Evolutionary conservation across 2,113 vertebrate species (phyloP), one percentile per base, ranked within the genome.

Genomic region (Misgurnus anguillicaudatus): DNA sequence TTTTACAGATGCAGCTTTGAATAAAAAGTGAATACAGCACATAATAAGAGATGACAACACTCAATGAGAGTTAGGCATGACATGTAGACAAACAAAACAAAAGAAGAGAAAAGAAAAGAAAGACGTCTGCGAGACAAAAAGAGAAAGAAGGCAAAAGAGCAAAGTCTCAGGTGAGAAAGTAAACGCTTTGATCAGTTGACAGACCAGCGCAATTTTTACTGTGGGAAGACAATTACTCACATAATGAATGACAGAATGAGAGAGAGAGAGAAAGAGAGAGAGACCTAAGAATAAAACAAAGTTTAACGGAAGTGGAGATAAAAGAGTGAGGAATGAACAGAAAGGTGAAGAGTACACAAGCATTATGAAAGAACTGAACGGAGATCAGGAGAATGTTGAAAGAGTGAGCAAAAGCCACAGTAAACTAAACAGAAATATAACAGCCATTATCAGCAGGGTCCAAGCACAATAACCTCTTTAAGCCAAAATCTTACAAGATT

Each of bases 141-240:
- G n/a, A 7, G n/a, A 14, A 57, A 19, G 65, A 72, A 45, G 53
- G 89, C 85, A 87, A 90, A 89, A 66, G 90, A 89, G 8, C 6
- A 19, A 57, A 45, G 41, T 9, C 10, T n/a, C 31, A 13, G 68
- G 77, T 84, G 86, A 89, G 87, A 84, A 81, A 79, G 71, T 66
- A 79, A 88, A 61, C 86, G 87, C 91, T 93, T 92, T 93, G 91
- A 92, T 92, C 88, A 84, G 83, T 87, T 88, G 89, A 90, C 90
- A 88, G 86, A 84, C 85, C 89, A 87, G 83, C 85, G 88, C 89
- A 89, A 91, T 91, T 90, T 91, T 78, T 42, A 85, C 88, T 81
- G 85, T 85, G 84, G 87, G 89, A 90, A 88, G 89, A 86, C 88
- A 90, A 91, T 90, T 90, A 91, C 89, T 90, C 87, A 91, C 85